A percentile compares a stretch with the other conserved stretches of the same genome.
Conservation (phyloP, 2,113 vertebrate genomes). For the Tapirus terrestris region DNA sequence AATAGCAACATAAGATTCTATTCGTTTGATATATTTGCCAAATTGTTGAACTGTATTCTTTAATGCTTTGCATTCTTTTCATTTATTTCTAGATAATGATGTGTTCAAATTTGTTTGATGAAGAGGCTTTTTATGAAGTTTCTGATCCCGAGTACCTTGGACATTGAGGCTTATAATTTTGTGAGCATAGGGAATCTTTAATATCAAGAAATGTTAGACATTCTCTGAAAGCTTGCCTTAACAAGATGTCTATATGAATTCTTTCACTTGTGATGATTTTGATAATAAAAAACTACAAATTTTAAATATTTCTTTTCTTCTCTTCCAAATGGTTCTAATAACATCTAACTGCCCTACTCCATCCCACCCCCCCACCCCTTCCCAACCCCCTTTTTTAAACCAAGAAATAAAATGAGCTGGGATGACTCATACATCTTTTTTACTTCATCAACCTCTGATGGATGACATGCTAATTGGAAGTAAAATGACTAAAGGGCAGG, state of each 20-base stretch:
- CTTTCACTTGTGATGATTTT: background rate
- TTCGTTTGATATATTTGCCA: background rate
- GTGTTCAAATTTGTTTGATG: background rate
- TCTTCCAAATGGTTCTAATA: constrained; percentile 13
- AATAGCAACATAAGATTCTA: background rate
- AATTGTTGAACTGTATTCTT: background rate
- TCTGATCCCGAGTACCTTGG: background rate
- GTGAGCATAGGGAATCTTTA: background rate
- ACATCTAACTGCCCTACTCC: background rate
- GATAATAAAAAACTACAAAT: constrained; percentile 34
- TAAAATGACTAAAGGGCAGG: background rate
- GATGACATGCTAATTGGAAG: background rate
- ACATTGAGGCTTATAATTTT: background rate
- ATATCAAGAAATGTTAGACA: background rate
- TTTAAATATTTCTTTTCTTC: constrained; percentile 1
- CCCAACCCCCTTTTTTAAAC: background rate
- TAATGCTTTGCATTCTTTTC: background rate
- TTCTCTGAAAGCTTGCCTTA: constrained; percentile 7
- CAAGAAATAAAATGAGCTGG: background rate
- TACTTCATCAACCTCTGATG: background rate
- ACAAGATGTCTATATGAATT: background rate
- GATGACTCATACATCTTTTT: background rate
- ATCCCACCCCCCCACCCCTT: no score
- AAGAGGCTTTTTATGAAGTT: background rate
- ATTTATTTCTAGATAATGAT: background rate